Percentiles rank a stretch among this genome's conserved stretches.
Evolutionary conservation across 2,113 vertebrate species (phyloP).

Genomic region (Geothlypis trichas): DNA sequence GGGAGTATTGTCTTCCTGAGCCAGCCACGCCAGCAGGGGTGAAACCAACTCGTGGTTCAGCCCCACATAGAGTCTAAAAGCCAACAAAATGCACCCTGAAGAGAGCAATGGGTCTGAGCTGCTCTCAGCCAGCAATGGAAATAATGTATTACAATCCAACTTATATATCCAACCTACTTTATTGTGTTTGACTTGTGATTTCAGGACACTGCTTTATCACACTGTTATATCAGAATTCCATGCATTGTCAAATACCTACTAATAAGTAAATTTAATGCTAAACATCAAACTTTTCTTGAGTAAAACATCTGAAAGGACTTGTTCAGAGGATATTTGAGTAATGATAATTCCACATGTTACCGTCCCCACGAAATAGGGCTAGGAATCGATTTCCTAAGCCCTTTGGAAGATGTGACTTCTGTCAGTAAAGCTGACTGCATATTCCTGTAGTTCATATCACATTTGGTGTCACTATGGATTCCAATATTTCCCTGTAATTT

Average conservation of each 20-base stretch:
- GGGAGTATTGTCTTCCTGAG: background rate
- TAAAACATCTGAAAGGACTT: background rate
- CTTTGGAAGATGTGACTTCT: background rate
- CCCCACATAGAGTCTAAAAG: background rate
- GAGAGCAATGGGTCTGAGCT: background rate
- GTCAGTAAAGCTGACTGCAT: background rate
- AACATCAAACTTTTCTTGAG: background rate
- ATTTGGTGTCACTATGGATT: background rate
- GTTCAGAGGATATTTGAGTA: background rate
- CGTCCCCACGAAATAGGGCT: background rate
- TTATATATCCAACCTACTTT: background rate
- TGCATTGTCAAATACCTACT: background rate
- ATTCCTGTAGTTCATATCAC: background rate
- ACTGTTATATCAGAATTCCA: background rate
- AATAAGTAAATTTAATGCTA: background rate
- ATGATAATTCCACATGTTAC: background rate
- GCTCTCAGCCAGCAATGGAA: background rate
- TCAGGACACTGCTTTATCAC: accelerated
- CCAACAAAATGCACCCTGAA: background rate
- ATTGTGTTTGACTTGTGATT: background rate
- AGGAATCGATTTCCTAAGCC: background rate
- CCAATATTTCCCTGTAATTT: background rate
- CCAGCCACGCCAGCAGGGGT: background rate
- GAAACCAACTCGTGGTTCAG: background rate
- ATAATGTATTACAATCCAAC: background rate